Base-by-base conservation (phyloP, 2,113 vertebrate species). In the Tyrannus savana region DNA sequence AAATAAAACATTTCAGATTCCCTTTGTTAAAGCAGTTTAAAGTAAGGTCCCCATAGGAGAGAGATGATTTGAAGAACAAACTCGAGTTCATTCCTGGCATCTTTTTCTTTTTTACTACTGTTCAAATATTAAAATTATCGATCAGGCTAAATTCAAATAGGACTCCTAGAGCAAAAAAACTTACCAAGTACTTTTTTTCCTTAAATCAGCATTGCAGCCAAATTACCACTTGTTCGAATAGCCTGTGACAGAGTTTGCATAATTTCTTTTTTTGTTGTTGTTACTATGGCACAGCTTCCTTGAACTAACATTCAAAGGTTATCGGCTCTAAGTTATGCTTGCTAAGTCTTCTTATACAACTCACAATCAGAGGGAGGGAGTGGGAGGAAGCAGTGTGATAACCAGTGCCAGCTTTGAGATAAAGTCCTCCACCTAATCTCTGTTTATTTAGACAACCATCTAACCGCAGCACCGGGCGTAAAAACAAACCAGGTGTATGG, bases 371-470 rank as follows among this genome's bases (percentile, higher is more conserved):
- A 97, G 94, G 98, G 98, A 98, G 96, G 93, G 96, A 96, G 91
- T 87, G 93, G 97, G 94, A 96, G 97, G 97, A 96, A 98, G 97
- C 62, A 28, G 87, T 95, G 97, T 95, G 97, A 98, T 98, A 98
- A 98, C 97, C 97, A 98, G 95, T 96, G 97, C 96, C 96, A 97
- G 96, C 96, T 97, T 97, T 84, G 95, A 97, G 98, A 98, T 98
- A 98, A 98, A 97, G 88, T 93, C 87, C 88, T 96, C 74, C 68
- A 88, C 90, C 77, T 93, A 97, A 98, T 98, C 98, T 98, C 93
- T 97, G 97, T 98, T 95, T 95, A 97, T 97, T 98, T 98, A 96
- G 97, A 97, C 97, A 98, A 98, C 95, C 94, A 96, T 96, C 91
- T 89, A 92, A 85, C 66, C 30, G 10, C 88, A 95, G 79, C 50